These are phyloP conservation scores for Notospermus geniculatus DNA, from an alignment of 1,140 invertebrate genomes.

Conservation along the genomic window DNA sequence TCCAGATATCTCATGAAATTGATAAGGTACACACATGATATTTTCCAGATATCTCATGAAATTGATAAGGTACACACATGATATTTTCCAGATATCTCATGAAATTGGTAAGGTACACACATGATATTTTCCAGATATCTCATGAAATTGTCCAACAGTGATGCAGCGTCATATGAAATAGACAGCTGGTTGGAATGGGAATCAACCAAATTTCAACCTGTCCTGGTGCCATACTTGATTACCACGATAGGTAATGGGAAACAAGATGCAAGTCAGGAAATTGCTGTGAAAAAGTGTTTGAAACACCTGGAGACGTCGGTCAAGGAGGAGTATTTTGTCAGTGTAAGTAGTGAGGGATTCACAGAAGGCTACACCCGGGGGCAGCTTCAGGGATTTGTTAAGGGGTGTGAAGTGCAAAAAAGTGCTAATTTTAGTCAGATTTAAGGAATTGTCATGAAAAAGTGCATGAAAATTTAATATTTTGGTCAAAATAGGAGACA, in stretches of 20 bases:
- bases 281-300: conserved; percentile 18
- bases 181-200: conserved; percentile 77
- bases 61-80: no score
- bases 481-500: background rate
- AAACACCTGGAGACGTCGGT: conserved; percentile 29
- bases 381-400: no score
- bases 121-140: conserved; percentile 35
- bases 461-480: background rate
- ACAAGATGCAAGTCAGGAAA: conserved; percentile 20
- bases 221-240: conserved; percentile 28
- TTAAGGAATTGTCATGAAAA: conserved; percentile 2
- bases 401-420: no score
- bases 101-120: no score
- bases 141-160: conserved; percentile 12
- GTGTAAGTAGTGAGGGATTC: conserved; percentile 30
- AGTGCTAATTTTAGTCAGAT: background rate
- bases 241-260: conserved; percentile 27
- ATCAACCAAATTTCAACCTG: conserved; percentile 57
- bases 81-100: no score
- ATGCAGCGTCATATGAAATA: conserved; percentile 35
- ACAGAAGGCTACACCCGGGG: no score
- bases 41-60: no score
- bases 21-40: no score
- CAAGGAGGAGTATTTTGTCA: conserved; percentile 24
- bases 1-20: no score